A percentile compares a stretch with the other conserved stretches of the same genome.
phyloP scores from a whole-genome alignment of 2,113 vertebrate species.

The Ctenomys sociabilis region DNA sequence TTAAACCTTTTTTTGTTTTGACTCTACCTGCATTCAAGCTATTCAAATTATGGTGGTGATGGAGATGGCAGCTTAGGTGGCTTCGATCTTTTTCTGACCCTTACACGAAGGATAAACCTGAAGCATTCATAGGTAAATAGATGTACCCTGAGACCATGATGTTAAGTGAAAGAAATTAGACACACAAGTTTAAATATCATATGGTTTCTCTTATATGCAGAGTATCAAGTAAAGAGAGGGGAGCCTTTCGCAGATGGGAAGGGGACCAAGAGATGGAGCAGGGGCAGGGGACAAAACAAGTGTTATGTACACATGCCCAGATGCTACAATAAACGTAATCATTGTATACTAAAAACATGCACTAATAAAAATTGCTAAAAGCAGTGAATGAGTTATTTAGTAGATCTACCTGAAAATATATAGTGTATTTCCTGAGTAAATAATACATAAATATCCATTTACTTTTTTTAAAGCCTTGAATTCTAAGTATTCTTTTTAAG shows the following conservation, averaged over 20 bases:
- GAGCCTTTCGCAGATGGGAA: not conserved
- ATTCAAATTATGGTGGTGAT: not conserved
- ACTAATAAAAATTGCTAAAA: not conserved
- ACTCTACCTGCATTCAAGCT: not conserved
- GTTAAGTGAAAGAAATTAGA: not conserved
- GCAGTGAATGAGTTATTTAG: conserved; percentile 52
- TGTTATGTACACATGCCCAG: not conserved
- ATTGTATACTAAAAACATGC: not conserved
- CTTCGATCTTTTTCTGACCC: conserved; percentile 5
- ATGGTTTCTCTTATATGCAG: not conserved
- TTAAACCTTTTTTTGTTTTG: not conserved
- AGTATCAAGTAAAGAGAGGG: not conserved
- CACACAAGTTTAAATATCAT: not conserved
- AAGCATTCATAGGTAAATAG: not conserved
- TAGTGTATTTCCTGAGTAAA: conserved; percentile 41
- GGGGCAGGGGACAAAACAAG: not conserved
- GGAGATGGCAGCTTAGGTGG: not conserved
- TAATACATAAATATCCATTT: conserved; percentile 25
- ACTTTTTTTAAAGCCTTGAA: conserved; percentile 51
- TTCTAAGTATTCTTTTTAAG: conserved; percentile 52
- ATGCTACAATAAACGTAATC: not conserved
- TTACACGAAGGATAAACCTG: not conserved
- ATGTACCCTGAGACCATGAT: not conserved
- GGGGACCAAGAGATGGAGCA: not conserved
- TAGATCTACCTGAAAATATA: conserved; percentile 49